Evolutionary conservation across 2,888 invertebrate species (phyloP).

Genomic region (Pachydiplax longipennis): DNA sequence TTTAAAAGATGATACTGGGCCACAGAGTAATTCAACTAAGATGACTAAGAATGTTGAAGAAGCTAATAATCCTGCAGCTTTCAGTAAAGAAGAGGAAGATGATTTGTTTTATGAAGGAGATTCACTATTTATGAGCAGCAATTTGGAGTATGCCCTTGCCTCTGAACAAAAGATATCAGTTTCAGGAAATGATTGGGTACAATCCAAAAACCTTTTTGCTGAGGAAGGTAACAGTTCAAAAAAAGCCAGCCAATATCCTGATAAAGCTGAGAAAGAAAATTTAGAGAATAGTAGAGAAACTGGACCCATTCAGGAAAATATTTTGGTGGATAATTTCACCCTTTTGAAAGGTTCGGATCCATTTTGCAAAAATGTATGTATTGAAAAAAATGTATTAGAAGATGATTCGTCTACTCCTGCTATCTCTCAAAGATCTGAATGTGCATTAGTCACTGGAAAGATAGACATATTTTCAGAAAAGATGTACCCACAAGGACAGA

Average conservation of each 20-base stretch:
- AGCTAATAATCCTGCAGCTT: background rate
- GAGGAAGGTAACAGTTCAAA: slow-evolving; percentile 49
- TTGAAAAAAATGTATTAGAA: no score
- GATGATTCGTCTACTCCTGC: background rate
- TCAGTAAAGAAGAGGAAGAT: background rate
- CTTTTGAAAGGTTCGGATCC: no score
- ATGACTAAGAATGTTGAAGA: background rate
- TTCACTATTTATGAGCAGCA: background rate
- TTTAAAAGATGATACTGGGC: background rate
- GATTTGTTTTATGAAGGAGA: background rate
- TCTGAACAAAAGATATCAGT: slow-evolving; percentile 51
- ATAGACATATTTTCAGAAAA: background rate
- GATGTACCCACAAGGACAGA: no score
- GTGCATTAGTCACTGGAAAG: background rate
- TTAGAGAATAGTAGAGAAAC: no score
- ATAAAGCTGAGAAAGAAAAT: no score
- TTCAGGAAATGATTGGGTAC: slow-evolving; percentile 56
- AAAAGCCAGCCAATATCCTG: no score
- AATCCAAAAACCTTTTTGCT: slow-evolving; percentile 57
- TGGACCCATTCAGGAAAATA: no score
- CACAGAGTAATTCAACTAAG: background rate
- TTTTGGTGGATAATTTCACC: no score
- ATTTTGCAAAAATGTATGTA: no score
- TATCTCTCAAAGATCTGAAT: background rate
- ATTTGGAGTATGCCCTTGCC: slow-evolving; percentile 52